A percentile compares a stretch with the other conserved stretches of the same genome.
phyloP scores from a whole-genome alignment of 2,113 vertebrate species.

The Dunckerocampus dactyliophorus region DNA sequence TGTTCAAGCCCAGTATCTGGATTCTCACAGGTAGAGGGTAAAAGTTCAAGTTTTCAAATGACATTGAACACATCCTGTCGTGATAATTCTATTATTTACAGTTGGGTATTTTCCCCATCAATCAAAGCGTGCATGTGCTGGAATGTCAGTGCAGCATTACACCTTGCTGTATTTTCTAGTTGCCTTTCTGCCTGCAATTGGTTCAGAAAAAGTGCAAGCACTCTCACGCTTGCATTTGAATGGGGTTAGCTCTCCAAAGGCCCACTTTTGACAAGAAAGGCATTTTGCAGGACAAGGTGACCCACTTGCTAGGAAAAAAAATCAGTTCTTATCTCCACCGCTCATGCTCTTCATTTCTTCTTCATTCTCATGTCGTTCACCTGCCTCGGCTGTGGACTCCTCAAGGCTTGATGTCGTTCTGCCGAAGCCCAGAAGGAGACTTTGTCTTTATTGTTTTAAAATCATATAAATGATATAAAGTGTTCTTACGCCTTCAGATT shows the following conservation, averaged over 20 bases:
- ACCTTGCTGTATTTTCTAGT: not conserved
- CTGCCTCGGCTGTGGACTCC: not conserved
- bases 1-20: too few species aligned
- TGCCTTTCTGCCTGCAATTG: slow-evolving; percentile 3
- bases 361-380: slow-evolving; percentile 7
- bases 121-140: not conserved
- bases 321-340: slow-evolving; percentile 7
- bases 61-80: too few species aligned
- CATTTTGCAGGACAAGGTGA: slow-evolving; percentile 61
- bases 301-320: slow-evolving; percentile 50
- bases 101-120: not conserved
- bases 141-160: not conserved
- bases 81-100: too few species aligned
- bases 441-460: not conserved
- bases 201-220: slow-evolving; percentile 2
- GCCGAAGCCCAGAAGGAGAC: not conserved
- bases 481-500: too few species aligned
- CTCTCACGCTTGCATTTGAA: slow-evolving; percentile 36
- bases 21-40: too few species aligned
- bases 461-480: not conserved
- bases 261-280: slow-evolving; percentile 41
- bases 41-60: too few species aligned
- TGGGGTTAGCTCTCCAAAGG: slow-evolving; percentile 60
- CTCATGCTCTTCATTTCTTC: slow-evolving; percentile 6
- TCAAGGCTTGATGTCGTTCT: not conserved